Conservation (phyloP, 2,888 invertebrate species). For the Synergus gifuensis region DNA sequence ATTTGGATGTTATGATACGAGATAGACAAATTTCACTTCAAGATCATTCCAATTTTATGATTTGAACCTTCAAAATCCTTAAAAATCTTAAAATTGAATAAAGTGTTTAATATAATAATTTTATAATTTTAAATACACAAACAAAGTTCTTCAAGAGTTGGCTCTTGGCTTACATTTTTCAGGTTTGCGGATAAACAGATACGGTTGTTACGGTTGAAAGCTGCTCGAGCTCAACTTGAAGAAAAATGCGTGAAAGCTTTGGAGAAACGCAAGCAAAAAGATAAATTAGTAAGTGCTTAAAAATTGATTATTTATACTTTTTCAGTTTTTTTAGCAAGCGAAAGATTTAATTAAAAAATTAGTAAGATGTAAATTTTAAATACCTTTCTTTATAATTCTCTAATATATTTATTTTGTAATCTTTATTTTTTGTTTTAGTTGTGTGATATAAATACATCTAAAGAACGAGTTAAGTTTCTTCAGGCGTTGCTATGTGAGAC, state of each 20-base stretch:
- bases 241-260: conserved; percentile 80
- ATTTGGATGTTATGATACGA: no score
- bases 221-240: conserved; percentile 79
- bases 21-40: no score
- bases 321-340: background rate
- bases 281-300: conserved; percentile 70
- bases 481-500: conserved; percentile 81
- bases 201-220: conserved; percentile 81
- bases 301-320: no score
- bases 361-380: background rate
- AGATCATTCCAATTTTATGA: no score
- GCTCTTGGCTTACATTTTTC: conserved; percentile 57
- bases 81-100: no score
- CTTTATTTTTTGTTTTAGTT: conserved; percentile 69
- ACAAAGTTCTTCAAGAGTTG: no score
- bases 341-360: background rate
- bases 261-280: conserved; percentile 74
- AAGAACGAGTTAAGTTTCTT: conserved; percentile 81
- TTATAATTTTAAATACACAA: no score
- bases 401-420: background rate
- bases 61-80: no score
- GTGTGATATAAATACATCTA: conserved; percentile 82
- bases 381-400: conserved; percentile 27
- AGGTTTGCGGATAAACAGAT: conserved; percentile 84
- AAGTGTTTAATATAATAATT: no score